phyloP scores from a whole-genome alignment of 2,797 vertebrate species.

The Gobio occitaniae region DNA sequence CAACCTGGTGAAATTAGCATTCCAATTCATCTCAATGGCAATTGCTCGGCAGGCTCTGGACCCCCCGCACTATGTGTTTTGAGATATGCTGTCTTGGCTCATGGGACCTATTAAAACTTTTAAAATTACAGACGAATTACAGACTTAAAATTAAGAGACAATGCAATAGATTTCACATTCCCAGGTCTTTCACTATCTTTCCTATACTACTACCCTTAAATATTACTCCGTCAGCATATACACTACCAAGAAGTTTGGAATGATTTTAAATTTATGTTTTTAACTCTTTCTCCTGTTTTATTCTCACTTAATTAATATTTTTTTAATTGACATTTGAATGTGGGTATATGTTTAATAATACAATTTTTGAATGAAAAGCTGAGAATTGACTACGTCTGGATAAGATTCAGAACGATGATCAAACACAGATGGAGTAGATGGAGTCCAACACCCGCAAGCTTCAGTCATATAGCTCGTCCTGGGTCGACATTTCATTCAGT shows the following conservation, averaged over 20 bases:
- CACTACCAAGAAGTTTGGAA: neutral
- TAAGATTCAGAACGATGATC: too few relatives aligned
- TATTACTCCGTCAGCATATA: neutral
- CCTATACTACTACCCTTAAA: neutral
- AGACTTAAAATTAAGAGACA: neutral
- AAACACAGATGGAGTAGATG: too few relatives aligned
- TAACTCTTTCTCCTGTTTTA: too few relatives aligned
- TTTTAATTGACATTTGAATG: too few relatives aligned
- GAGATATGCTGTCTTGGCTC: neutral
- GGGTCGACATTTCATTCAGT: too few relatives aligned
- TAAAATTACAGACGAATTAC: neutral
- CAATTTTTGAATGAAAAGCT: too few relatives aligned
- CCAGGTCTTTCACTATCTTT: neutral
- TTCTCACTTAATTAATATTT: too few relatives aligned
- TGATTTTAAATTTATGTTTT: too few relatives aligned
- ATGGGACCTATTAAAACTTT: neutral
- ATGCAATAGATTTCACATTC: neutral
- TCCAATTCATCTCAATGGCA: neutral
- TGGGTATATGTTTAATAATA: too few relatives aligned
- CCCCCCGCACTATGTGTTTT: neutral
- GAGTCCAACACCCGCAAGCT: too few relatives aligned
- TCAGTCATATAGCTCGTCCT: too few relatives aligned
- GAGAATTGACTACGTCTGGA: too few relatives aligned
- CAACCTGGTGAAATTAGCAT: slow-evolving; percentile 11
- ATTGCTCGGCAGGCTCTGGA: neutral